Evolutionary conservation across 2,113 vertebrate species (phyloP).

Genomic region (Brachypteracias leptosomus): DNA sequence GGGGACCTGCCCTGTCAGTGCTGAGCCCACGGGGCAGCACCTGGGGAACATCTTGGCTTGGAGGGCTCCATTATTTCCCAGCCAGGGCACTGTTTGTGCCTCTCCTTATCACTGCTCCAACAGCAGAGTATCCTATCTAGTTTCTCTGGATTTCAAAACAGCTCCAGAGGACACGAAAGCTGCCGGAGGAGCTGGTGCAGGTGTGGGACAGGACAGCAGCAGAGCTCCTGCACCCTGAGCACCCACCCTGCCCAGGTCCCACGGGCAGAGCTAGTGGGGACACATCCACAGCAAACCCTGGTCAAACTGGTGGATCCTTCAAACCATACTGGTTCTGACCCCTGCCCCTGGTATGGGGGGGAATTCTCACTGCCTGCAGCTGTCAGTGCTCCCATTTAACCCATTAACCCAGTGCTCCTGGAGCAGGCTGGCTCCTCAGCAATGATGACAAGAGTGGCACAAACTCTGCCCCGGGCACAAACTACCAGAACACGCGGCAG

Average conservation of each 20-base stretch:
- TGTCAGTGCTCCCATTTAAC: neutral
- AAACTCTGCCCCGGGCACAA: neutral
- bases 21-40: fast-evolving
- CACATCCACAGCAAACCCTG: neutral
- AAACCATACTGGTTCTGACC: neutral
- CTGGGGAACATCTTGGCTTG: neutral
- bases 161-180: neutral
- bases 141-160: slow-evolving; percentile 24
- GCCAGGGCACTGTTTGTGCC: neutral
- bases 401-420: neutral
- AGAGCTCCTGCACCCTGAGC: fast-evolving
- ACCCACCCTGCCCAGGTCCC: neutral
- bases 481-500: neutral
- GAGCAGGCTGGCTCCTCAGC: neutral
- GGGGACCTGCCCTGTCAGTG: fast-evolving
- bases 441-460: fast-evolving
- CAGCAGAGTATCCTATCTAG: neutral
- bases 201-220: neutral
- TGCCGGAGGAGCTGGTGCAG: neutral
- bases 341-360: too few species aligned
- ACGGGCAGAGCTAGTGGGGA: fast-evolving
- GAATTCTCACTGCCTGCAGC: neutral
- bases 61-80: neutral
- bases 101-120: neutral
- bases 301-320: neutral